phyloP scores from a whole-genome alignment of 2,888 invertebrate species.

The Hyposoter dolosus region DNA sequence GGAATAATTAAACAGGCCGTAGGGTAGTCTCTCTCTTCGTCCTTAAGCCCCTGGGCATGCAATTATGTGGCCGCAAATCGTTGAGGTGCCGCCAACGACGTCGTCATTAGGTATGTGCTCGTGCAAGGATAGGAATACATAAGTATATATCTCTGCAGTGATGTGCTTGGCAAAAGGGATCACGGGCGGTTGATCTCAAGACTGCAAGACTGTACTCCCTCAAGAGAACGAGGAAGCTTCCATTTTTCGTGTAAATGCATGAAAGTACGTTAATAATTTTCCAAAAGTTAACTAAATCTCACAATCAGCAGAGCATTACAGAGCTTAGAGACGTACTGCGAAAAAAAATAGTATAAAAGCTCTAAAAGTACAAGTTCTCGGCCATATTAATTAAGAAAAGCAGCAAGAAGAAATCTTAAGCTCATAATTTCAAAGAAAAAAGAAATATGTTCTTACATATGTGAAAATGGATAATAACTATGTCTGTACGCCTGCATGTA shows the following conservation, averaged over 20 bases:
- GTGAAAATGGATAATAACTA: neutral
- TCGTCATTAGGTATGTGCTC: slow-evolving; percentile 31
- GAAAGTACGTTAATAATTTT: neutral
- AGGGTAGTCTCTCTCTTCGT: slow-evolving; percentile 53
- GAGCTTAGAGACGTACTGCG: neutral
- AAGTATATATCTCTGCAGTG: neutral
- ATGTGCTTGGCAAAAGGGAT: slow-evolving; percentile 31
- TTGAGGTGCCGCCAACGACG: slow-evolving; percentile 50
- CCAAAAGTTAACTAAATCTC: slow-evolving; percentile 5
- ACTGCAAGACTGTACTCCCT: neutral
- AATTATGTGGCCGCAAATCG: slow-evolving; percentile 65
- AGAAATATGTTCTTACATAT: neutral
- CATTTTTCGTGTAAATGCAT: neutral
- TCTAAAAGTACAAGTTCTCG: neutral
- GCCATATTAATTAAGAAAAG: slow-evolving; percentile 47
- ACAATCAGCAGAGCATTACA: neutral
- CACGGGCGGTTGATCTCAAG: slow-evolving; percentile 18
- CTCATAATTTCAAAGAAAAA: slow-evolving; percentile 13
- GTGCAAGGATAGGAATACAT: neutral
- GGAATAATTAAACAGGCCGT: slow-evolving; percentile 78
- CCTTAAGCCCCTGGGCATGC: slow-evolving; percentile 45
- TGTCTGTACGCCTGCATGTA: neutral
- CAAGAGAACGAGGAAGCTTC: neutral
- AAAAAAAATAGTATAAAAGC: slow-evolving; percentile 4
- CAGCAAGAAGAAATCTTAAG: neutral